Evolutionary conservation across 1,140 invertebrate genomes (phyloP), one percentile per base, ranked within the genome.

Genomic region (Heliconius hermathena): DNA sequence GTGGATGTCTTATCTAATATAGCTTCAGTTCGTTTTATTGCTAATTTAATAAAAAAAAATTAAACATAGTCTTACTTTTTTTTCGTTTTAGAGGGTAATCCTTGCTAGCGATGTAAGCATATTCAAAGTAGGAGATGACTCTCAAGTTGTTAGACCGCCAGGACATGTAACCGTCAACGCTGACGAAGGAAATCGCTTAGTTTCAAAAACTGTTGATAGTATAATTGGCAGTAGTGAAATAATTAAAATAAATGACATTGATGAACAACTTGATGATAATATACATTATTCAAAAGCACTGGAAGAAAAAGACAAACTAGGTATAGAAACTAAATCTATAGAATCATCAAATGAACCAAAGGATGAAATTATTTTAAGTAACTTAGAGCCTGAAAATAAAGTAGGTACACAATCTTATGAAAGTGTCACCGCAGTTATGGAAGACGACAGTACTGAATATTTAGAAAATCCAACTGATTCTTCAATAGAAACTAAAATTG

Each of bases 391-490:
- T 16, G 26, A 66, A 13, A 26, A 9, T 66, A 66, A 66, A 66
- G 13, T 29, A 13, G 13, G 26, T 66, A 66, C 60, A 4, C 60
- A 66, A 66, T 66, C 60, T 5, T 18, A 5, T 16, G 75, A 71
- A 49, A 76, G 60, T 33, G 70, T 70, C 16, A 66, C 74, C 3
- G 8, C 29, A 76, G 6, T 4, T 26, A 38, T 66, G 16, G 22
- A 60, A 29, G 38, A n/a, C 16, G 75, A 71, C 8, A 70, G 36
- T 29, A 76, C 36, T 33, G n/a, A 71, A 49, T 76, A 46, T 76
- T 71, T 76, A 71, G 60, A 76, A 71, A 76, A 76, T 76, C 60
- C 60, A 26, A 29, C 60, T 66, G 26, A 66, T 11, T 66, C 38
- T 49, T 33, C 46, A 20, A 13, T 49, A 71, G 54, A 71, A 18